Evolutionary conservation across 1,140 invertebrate genomes (phyloP), one percentile per base, ranked within the genome.

Genomic region (Nilaparvata lugens): DNA sequence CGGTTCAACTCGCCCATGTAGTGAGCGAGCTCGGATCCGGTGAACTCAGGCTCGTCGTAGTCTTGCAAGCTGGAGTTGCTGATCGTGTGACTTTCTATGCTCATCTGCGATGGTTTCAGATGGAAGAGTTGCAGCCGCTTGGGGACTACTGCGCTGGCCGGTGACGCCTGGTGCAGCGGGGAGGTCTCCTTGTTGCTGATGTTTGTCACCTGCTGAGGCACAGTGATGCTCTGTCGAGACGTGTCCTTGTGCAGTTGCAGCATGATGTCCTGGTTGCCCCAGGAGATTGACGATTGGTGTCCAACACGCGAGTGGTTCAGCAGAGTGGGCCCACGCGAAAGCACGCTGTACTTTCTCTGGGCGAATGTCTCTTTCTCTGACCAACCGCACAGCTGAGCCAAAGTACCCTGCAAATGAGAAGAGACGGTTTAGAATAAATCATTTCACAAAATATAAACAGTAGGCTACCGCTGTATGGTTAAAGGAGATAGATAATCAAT

Each of bases 21-120:
- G 25, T 62, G 24, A 13, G 65, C 67, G 7, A 68, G 58, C 71
- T 87, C 85, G 28, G 79, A 72, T 16, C 81, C 80, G 2, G 75
- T 82, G 61, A 83, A 81, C 63, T 87, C 85, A 14, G 78, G 79
- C 60, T 84, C 80, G 48, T 82, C 81, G 53, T 84, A 69, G 68
- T 87, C 84, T 58, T 86, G 81, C 2, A 87, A 73, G 67, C 84
- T 87, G 5, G 83, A 85, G 72, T 87, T 87, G 64, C 83, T 85
- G 55, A 87, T 87, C 25, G 81, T 83, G 48, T 58, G 24, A 19
- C 42, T 58, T 4, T 51, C 24, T 2, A 52, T 58, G 57, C 53
- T 55, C 25, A 28, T 18, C 16, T 55, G 28, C 1, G n/a, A 13
- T 14, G 52, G n/a, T 16, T 23, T 53, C 23, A 16, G 4, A 16